A percentile compares a stretch with the other conserved stretches of the same genome.
phyloP scores from a whole-genome alignment of 2,888 invertebrate genomes.

The Eupithecia dodoneata region DNA sequence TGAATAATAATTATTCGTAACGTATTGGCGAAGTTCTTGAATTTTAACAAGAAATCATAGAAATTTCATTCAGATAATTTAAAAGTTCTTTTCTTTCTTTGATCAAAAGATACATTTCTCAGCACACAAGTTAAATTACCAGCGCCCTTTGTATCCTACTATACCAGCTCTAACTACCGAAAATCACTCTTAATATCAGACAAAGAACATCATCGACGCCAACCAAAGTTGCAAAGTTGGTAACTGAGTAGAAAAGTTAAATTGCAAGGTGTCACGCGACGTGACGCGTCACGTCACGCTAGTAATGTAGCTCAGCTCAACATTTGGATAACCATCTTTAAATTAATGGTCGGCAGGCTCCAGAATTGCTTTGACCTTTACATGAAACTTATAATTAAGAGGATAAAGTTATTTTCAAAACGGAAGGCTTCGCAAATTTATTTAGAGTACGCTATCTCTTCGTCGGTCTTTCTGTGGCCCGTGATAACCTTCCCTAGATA shows the following conservation, averaged over 20 bases:
- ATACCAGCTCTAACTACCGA: background rate
- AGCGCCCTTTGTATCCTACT: background rate
- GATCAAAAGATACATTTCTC: too few species aligned
- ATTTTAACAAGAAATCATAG: too few species aligned
- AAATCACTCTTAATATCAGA: constrained; percentile 8
- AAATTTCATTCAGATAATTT: too few species aligned
- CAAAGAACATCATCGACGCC: constrained; percentile 21
- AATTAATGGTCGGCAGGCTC: background rate
- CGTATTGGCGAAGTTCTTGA: too few species aligned
- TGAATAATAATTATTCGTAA: too few species aligned
- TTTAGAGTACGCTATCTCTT: background rate
- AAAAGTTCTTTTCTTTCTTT: too few species aligned
- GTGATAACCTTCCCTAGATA: background rate
- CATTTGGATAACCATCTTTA: constrained; percentile 23
- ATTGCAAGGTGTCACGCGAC: constrained; percentile 29
- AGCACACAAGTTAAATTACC: too few species aligned
- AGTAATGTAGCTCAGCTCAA: constrained; percentile 13
- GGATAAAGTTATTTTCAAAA: background rate
- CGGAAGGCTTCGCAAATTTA: background rate
- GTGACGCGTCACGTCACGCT: constrained; percentile 27
- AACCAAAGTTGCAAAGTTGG: constrained; percentile 13
- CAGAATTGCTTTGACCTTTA: background rate
- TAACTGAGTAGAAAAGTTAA: constrained; percentile 29
- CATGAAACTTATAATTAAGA: background rate
- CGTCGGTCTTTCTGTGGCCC: background rate